phyloP scores from a whole-genome alignment of 2,797 vertebrate species.

The Lutjanus campechanus region DNA sequence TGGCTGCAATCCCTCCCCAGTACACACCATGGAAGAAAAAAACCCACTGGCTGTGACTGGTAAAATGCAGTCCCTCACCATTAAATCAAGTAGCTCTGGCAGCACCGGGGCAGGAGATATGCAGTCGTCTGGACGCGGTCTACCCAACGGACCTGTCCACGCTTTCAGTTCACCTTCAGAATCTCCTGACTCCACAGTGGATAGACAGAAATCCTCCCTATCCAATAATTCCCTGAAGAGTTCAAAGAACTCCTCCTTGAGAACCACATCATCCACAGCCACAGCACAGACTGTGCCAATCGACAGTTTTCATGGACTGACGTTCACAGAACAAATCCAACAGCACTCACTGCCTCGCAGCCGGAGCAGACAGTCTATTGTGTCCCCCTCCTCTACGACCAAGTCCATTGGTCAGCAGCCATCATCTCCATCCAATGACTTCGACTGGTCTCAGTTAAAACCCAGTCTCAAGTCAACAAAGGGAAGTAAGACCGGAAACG shows the following conservation, averaged over 20 bases:
- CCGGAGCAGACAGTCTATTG: constrained; percentile 95
- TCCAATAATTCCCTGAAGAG: constrained; percentile 99
- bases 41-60: constrained; percentile 88
- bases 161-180: constrained; percentile 98
- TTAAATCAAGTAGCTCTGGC: constrained; percentile 96
- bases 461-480: constrained; percentile 92
- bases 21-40: constrained; percentile 96
- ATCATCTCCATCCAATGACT: constrained; percentile 93
- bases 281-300: constrained; percentile 98
- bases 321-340: constrained; percentile 97
- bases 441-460: constrained; percentile 96
- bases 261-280: constrained; percentile 96
- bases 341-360: constrained; percentile 98
- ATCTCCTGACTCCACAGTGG: constrained; percentile 96
- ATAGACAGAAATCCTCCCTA: constrained; percentile 95
- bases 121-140: constrained; percentile 89
- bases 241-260: constrained; percentile 97
- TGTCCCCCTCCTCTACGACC: constrained; percentile 95
- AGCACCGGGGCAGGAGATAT: constrained; percentile 93
- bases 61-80: constrained; percentile 94
- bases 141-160: constrained; percentile 93
- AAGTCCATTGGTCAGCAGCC: constrained; percentile 92
- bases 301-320: constrained; percentile 95
- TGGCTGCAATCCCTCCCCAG: constrained; percentile 94
- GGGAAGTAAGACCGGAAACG: constrained; percentile 88